These are phyloP conservation scores for Sebastes diploproa DNA, from an alignment of 2,797 vertebrate species.

Conservation along the genomic window DNA sequence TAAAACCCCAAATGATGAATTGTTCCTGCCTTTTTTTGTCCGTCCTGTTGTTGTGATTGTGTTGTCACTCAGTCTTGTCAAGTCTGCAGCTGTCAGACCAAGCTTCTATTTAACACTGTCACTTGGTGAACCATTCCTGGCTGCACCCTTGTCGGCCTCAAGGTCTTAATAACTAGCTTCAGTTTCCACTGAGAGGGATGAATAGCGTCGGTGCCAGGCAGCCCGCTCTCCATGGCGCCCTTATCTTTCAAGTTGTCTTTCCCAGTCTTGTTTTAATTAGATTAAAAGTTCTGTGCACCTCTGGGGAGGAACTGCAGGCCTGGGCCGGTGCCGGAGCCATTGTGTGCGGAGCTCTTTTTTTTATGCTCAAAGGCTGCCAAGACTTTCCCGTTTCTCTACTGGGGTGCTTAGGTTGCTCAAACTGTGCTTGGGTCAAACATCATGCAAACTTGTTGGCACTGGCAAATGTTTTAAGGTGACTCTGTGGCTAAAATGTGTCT, in stretches of 20 bases:
- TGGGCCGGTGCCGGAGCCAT: conserved; percentile 12
- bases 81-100: conserved; percentile 60
- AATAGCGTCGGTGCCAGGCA: conserved; percentile 41
- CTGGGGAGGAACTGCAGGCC: conserved; percentile 34
- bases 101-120: conserved; percentile 58
- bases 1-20: conserved; percentile 7
- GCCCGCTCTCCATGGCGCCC: conserved; percentile 48
- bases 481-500: conserved; percentile 22
- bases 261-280: conserved; percentile 75
- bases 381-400: conserved; percentile 26
- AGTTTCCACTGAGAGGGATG: conserved; percentile 49
- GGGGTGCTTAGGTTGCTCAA: conserved; percentile 38
- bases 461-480: conserved; percentile 37
- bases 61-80: conserved; percentile 53
- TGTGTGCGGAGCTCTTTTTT: conserved; percentile 34
- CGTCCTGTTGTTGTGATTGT: conserved; percentile 55
- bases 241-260: conserved; percentile 76
- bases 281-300: conserved; percentile 70
- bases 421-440: conserved; percentile 51
- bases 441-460: conserved; percentile 34
- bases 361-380: conserved; percentile 51
- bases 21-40: conserved; percentile 16
- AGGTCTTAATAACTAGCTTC: conserved; percentile 66
- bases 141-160: conserved; percentile 38
- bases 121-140: conserved; percentile 50